Percentiles rank a stretch among this genome's conserved stretches.
phyloP scores from a whole-genome alignment of 2,888 invertebrate genomes.

The Glyphotaelius pellucidus region DNA sequence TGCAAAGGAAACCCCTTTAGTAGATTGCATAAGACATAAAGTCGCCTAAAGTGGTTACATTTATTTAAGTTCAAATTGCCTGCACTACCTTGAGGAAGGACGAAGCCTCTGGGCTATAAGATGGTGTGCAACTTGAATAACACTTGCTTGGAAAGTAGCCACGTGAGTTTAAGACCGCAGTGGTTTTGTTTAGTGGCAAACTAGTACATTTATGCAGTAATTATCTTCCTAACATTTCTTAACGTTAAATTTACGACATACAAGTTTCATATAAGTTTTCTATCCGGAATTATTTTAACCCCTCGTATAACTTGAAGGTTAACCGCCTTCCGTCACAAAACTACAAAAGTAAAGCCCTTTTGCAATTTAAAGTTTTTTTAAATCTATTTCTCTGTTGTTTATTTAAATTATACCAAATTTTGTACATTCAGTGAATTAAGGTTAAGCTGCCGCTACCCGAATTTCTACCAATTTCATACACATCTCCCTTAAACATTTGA shows the following conservation, averaged over 20 bases:
- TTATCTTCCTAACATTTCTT: constrained; percentile 54
- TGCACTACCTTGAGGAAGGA: constrained; percentile 40
- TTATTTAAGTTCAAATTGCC: constrained; percentile 7
- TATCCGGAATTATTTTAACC: background rate
- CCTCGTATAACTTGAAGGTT: background rate
- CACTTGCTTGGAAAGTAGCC: background rate
- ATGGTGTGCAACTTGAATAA: constrained; percentile 23
- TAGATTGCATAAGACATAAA: constrained; percentile 40
- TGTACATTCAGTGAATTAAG: too few species aligned
- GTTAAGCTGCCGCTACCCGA: too few species aligned
- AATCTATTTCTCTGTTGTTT: background rate
- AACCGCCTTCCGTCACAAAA: background rate
- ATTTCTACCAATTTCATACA: too few species aligned
- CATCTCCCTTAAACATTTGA: too few species aligned
- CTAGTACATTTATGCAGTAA: constrained; percentile 57
- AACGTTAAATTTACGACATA: constrained; percentile 47
- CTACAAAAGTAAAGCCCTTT: background rate
- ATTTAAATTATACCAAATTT: background rate
- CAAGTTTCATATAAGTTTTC: background rate
- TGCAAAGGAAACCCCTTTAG: constrained; percentile 16
- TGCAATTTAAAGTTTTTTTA: background rate
- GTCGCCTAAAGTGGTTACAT: constrained; percentile 31
- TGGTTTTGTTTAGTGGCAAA: constrained; percentile 54
- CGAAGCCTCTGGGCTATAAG: constrained; percentile 38
- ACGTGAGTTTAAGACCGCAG: constrained; percentile 45